Base-by-base conservation (phyloP, 2,797 vertebrate species). In the Coranthus polyacanthus region DNA sequence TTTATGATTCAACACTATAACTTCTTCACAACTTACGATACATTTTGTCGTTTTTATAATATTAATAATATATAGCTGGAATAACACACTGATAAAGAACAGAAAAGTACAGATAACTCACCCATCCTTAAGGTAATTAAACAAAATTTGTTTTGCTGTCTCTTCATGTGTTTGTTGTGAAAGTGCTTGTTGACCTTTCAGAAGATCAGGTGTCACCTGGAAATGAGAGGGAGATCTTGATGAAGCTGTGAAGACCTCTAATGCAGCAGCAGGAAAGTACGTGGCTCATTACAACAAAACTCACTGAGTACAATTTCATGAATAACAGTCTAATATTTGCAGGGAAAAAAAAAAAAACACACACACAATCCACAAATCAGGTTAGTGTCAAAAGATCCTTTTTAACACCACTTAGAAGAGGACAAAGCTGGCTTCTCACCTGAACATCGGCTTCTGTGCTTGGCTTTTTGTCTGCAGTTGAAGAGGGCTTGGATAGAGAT, bases 61-160 rank as follows among this genome's bases (percentile, higher is more conserved):
- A 43, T n/a, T 4, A 58, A 43, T 21, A 29, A 37, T 41, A 68
- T 36, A 45, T 44, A 64, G 10, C 12, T n/a, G 6, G 44, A 57
- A 53, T 32, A 2, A 6, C 12, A 22, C 8, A 38, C 12, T 53
- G 18, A 51, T 54, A 41, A 71, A 64, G 10, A 46, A 1, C 1
- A 49, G 22, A 45, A 16, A 37, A 46, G 17, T 51, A 4, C 17
- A 46, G 16, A 44, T 17, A 51, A 90, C 93, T 91, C 59, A 99
- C 98, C 98, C 98, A 79, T 98, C 96, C 88, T 97, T 98, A 21
- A 99, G 95, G 87, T 98, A 99, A 94, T 91, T 98, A 81, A 96
- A 99, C 81, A 99, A 93, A 82, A 99, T 98, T 80, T 97, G 98
- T 88, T 98, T 99, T 54, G 98, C 98, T 0, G 97, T 99, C 91